Evolutionary conservation across 2,113 vertebrate species (phyloP).

Genomic region (Toxotes chatareus): DNA sequence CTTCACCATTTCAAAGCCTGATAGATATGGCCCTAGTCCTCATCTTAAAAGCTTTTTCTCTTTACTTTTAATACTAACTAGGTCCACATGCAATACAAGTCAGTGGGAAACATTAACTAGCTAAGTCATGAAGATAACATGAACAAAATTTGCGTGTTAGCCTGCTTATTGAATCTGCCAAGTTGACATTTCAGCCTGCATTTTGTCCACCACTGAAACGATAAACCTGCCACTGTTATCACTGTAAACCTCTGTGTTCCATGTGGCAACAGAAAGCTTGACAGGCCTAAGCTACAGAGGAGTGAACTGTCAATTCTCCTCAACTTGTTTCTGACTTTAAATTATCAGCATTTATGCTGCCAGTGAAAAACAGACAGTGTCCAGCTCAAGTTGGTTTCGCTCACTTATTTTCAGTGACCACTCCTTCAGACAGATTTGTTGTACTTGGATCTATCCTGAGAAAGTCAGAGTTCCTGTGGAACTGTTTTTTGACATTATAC

Average conservation of each 20-base stretch:
- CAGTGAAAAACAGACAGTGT: neutral
- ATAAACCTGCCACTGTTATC: neutral
- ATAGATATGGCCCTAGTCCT: no score
- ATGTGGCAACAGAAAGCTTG: neutral
- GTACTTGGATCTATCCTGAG: constrained; percentile 47
- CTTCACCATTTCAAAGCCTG: no score
- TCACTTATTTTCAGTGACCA: constrained; percentile 25
- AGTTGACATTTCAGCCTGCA: no score
- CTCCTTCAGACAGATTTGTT: constrained; percentile 49
- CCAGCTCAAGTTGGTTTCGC: constrained; percentile 14
- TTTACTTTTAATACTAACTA: no score
- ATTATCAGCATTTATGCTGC: neutral
- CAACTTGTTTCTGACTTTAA: constrained; percentile 5
- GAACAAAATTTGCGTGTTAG: no score
- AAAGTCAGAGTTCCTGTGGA: constrained; percentile 28
- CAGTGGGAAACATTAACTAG: no score
- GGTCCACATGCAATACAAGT: no score
- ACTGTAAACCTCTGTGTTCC: neutral
- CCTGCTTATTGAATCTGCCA: no score
- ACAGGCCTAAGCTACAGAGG: neutral
- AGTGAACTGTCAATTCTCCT: neutral
- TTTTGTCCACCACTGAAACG: no score
- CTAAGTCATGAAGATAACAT: no score
- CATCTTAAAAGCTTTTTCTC: no score
- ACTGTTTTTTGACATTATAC: constrained; percentile 33